These are phyloP conservation scores for Hystrix cristata DNA, from an alignment of 2,113 vertebrate species.

Conservation along the genomic window DNA sequence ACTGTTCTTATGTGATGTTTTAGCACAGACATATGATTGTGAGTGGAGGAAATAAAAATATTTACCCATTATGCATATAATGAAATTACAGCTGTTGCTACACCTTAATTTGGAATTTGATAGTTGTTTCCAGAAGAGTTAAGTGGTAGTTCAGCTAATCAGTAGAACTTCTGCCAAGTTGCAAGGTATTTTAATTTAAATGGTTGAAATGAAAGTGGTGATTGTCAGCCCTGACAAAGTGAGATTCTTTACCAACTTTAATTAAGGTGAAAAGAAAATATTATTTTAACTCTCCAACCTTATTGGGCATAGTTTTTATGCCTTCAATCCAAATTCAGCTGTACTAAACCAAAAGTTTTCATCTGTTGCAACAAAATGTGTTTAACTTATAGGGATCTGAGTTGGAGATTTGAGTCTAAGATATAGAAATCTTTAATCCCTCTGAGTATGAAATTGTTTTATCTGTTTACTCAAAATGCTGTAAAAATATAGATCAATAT, in stretches of 20 bases:
- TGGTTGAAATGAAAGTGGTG: constrained; percentile 76
- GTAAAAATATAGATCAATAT: background rate
- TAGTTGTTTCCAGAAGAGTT: constrained; percentile 69
- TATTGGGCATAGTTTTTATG: constrained; percentile 17
- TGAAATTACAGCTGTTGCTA: constrained; percentile 49
- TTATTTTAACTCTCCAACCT: constrained; percentile 73
- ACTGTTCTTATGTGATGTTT: constrained; percentile 9
- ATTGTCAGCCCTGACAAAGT: constrained; percentile 71
- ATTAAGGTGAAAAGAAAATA: constrained; percentile 78
- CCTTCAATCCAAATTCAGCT: constrained; percentile 42
- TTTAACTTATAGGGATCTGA: constrained; percentile 28
- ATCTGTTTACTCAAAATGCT: background rate
- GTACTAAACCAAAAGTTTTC: constrained; percentile 14
- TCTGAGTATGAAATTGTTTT: background rate
- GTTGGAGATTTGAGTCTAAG: background rate
- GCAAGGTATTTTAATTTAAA: constrained; percentile 81
- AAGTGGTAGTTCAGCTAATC: constrained; percentile 75
- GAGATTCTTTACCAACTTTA: constrained; percentile 71
- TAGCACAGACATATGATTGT: constrained; percentile 13
- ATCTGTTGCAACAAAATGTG: background rate
- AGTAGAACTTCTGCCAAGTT: constrained; percentile 66
- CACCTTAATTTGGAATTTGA: constrained; percentile 71
- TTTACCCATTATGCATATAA: constrained; percentile 59
- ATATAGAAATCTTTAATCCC: background rate
- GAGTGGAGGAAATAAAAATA: constrained; percentile 65